Conservation (phyloP, 2,113 vertebrate species). For the Rhombomys opimus region DNA sequence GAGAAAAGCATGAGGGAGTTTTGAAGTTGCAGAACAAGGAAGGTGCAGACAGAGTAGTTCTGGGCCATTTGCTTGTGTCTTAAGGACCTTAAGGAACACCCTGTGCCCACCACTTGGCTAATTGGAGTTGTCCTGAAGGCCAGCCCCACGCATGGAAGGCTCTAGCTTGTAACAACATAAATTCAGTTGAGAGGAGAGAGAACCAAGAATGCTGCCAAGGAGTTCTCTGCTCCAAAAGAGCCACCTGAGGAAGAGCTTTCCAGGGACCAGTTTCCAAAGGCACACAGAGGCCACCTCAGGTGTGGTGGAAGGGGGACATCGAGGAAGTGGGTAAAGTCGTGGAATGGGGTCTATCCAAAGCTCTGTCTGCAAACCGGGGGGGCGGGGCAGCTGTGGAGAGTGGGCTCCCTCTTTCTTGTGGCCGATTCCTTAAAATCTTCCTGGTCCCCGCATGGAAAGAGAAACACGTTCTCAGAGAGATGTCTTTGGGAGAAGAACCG, state of each 20-base stretch:
- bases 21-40: neutral
- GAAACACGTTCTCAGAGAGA: neutral
- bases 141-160: neutral
- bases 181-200: neutral
- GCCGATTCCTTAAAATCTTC: neutral
- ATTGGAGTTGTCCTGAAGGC: neutral
- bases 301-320: neutral
- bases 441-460: neutral
- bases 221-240: neutral
- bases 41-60: too few species aligned
- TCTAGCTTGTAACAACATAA: neutral
- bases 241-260: too few species aligned
- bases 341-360: neutral
- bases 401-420: fast-evolving
- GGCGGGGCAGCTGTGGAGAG: neutral
- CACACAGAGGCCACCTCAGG: too few species aligned
- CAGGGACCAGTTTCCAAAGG: neutral
- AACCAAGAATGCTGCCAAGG: neutral
- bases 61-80: neutral
- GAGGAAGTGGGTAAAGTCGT: neutral
- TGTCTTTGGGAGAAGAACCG: neutral
- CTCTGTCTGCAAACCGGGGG: neutral
- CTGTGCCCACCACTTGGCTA: neutral
- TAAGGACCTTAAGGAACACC: neutral
- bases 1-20: neutral